phyloP scores from a whole-genome alignment of 2,113 vertebrate genomes.

The Enhydra lutris region DNA sequence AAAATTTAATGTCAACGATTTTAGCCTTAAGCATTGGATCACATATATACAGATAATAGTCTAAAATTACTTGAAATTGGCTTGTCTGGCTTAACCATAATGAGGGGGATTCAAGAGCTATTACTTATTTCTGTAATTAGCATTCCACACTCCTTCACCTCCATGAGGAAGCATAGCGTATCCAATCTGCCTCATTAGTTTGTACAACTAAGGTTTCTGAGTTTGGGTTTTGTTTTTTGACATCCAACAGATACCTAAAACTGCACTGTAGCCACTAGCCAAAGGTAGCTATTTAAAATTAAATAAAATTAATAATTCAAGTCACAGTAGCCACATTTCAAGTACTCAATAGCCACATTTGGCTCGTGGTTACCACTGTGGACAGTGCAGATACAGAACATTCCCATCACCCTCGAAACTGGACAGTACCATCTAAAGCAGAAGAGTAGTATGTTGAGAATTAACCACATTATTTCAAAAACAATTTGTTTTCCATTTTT shows the following conservation, averaged over 20 bases:
- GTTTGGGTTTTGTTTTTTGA: not conserved
- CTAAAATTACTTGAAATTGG: not conserved
- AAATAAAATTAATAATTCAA: not conserved
- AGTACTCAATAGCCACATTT: not conserved
- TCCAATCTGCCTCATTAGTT: not conserved
- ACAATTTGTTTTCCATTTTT: not conserved
- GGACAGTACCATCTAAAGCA: not conserved
- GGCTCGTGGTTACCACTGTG: not conserved
- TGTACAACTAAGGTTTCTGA: not conserved
- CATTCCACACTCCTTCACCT: not conserved
- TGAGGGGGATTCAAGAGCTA: not conserved
- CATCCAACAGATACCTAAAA: not conserved
- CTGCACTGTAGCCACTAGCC: not conserved
- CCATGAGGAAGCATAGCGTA: not conserved
- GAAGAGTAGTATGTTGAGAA: not conserved
- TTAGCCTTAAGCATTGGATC: not conserved
- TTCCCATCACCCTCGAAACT: not conserved
- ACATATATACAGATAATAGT: not conserved
- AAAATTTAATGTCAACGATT: not conserved
- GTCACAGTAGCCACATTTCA: not conserved
- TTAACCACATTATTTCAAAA: not conserved
- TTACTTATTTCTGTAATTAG: conserved; percentile 13
- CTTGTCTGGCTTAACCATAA: not conserved
- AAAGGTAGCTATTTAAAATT: not conserved
- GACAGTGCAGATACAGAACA: not conserved